These are phyloP conservation scores for Drosophila ficusphila DNA, from an alignment of 1,140 invertebrate species.

Conservation along the genomic window DNA sequence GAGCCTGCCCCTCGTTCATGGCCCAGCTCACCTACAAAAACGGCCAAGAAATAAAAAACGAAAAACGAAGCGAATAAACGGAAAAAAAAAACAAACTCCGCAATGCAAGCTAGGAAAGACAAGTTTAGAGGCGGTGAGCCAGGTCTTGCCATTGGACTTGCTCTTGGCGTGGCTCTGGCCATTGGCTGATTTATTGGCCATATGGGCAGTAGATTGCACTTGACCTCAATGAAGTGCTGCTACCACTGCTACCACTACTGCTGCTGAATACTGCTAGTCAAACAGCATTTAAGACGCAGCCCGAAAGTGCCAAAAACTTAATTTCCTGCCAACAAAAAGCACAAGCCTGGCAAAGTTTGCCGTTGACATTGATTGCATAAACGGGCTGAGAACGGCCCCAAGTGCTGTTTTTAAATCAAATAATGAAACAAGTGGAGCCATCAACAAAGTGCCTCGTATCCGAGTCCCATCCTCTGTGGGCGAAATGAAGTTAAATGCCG, in stretches of 20 bases:
- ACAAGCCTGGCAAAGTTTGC: constrained; percentile 20
- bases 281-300: neutral
- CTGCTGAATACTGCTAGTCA: too few species aligned
- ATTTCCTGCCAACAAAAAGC: constrained; percentile 45
- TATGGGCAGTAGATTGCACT: constrained; percentile 51
- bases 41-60: constrained; percentile 48
- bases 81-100: neutral
- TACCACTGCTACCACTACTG: neutral
- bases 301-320: constrained; percentile 25
- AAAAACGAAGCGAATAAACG: constrained; percentile 23
- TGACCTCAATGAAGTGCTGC: constrained; percentile 62
- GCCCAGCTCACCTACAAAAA: constrained; percentile 81
- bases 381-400: constrained; percentile 21
- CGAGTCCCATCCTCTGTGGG: constrained; percentile 47
- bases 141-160: constrained; percentile 77
- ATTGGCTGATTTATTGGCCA: constrained; percentile 76
- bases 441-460: constrained; percentile 16
- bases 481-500: constrained; percentile 77
- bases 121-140: constrained; percentile 65
- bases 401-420: constrained; percentile 60
- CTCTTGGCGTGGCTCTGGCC: constrained; percentile 70
- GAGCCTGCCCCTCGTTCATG: constrained; percentile 70
- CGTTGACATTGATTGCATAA: constrained; percentile 68
- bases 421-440: constrained; percentile 43
- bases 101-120: constrained; percentile 52